Evolutionary conservation across 1,140 invertebrate genomes (phyloP).

Genomic region (Bombus terrestris): DNA sequence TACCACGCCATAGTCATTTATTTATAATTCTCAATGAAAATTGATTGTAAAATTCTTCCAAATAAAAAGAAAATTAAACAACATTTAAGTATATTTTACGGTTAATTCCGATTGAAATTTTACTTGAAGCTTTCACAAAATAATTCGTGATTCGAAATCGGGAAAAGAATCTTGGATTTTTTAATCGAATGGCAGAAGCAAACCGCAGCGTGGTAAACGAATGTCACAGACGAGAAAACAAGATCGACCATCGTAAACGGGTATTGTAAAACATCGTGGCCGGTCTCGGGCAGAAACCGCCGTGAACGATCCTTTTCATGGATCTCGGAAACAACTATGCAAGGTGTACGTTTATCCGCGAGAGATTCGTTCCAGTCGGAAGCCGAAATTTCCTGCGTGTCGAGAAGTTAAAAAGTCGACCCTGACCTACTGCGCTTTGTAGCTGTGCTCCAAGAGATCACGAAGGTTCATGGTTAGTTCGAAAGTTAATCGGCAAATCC

Average conservation of each 20-base stretch:
- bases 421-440: slow-evolving; percentile 36
- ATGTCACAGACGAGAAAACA: slow-evolving; percentile 12
- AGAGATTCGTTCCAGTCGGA: slow-evolving; percentile 28
- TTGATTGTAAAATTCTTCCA: too few species aligned
- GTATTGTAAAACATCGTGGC: slow-evolving; percentile 33
- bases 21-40: too few species aligned
- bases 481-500: slow-evolving; percentile 70
- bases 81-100: too few species aligned
- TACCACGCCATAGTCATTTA: too few species aligned
- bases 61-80: too few species aligned
- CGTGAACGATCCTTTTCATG: slow-evolving; percentile 45
- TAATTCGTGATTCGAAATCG: not conserved
- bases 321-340: slow-evolving; percentile 11
- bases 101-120: too few species aligned
- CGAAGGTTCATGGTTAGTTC: slow-evolving; percentile 15
- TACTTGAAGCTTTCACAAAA: not conserved
- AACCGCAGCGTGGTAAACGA: not conserved
- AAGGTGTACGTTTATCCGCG: slow-evolving; percentile 28
- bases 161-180: not conserved
- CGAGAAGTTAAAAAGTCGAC: slow-evolving; percentile 35
- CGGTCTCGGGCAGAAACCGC: slow-evolving; percentile 13
- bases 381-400: slow-evolving; percentile 25
- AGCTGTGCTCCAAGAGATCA: not conserved
- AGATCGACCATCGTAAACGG: slow-evolving; percentile 20
- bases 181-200: not conserved